Evolutionary conservation across 1,140 invertebrate genomes (phyloP).

Genomic region (Brachionus koreanus): DNA sequence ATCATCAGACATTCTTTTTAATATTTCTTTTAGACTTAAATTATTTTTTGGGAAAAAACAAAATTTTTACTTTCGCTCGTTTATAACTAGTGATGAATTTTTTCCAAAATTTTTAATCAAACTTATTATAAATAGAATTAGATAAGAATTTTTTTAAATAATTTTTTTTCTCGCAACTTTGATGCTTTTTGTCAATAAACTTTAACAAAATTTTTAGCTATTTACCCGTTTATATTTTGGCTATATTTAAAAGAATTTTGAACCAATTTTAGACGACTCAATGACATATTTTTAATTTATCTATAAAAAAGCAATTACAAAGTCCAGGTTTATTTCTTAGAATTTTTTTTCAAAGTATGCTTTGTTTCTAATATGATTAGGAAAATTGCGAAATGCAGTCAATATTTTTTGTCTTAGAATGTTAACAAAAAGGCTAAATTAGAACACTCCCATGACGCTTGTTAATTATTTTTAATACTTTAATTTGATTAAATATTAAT

Average conservation of each 20-base stretch:
- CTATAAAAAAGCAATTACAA: not conserved
- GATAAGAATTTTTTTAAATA: not conserved
- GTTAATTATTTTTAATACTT: not conserved
- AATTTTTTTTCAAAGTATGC: not conserved
- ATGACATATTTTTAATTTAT: not conserved
- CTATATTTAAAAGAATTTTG: not conserved
- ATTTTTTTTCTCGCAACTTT: not conserved
- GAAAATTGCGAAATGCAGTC: not conserved
- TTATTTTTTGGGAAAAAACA: not conserved
- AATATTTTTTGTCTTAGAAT: not conserved
- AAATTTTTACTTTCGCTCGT: not conserved
- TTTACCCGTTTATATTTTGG: constrained; percentile 7
- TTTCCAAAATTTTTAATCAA: not conserved
- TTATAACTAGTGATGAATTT: not conserved
- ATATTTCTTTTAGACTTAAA: not conserved
- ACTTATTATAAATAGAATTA: not conserved
- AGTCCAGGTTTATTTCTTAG: not conserved
- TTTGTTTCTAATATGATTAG: not conserved
- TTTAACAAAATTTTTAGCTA: not conserved
- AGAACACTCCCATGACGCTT: not conserved
- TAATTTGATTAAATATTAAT: not conserved
- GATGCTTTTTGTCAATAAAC: not conserved
- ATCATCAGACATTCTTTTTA: constrained; percentile 5
- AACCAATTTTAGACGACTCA: not conserved
- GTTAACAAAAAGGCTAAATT: not conserved